phyloP scores from a whole-genome alignment of 1,140 invertebrate genomes.

The Plodia interpunctella region DNA sequence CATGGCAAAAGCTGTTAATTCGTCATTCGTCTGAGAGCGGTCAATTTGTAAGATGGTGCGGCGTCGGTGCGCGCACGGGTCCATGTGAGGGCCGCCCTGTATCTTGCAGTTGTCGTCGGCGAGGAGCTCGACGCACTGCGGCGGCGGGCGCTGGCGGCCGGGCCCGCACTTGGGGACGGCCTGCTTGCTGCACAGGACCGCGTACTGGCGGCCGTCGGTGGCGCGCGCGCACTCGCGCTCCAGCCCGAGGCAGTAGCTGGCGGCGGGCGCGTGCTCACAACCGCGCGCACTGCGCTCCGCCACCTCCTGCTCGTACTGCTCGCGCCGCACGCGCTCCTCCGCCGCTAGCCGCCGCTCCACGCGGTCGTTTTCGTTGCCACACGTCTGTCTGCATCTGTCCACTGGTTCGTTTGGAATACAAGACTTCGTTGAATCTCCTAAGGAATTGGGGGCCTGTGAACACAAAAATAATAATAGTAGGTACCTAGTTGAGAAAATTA shows the following conservation, averaged over 20 bases:
- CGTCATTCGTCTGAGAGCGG: constrained; percentile 13
- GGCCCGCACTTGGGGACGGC: background rate
- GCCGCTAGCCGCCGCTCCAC: constrained; percentile 29
- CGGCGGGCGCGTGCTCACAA: constrained; percentile 25
- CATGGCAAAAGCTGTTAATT: background rate
- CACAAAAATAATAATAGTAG: too few species aligned
- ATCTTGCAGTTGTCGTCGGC: constrained; percentile 27
- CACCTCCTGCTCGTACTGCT: constrained; percentile 9
- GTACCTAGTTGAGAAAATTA: too few species aligned
- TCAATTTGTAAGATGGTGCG: constrained; percentile 34
- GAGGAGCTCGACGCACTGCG: constrained; percentile 18
- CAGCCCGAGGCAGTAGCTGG: background rate
- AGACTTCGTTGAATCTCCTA: background rate
- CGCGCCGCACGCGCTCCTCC: constrained; percentile 24
- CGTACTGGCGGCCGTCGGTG: constrained; percentile 33
- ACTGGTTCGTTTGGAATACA: background rate
- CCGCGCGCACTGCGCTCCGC: constrained; percentile 22
- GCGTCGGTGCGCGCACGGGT: constrained; percentile 38
- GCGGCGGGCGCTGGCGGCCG: background rate
- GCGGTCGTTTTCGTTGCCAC: constrained; percentile 10
- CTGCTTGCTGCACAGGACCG: background rate
- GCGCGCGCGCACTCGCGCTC: constrained; percentile 33
- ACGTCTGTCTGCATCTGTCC: background rate
- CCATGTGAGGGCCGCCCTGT: constrained; percentile 16
- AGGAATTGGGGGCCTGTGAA: background rate